phyloP scores from a whole-genome alignment of 2,797 vertebrate genomes.

The Anolis apletophallus region DNA sequence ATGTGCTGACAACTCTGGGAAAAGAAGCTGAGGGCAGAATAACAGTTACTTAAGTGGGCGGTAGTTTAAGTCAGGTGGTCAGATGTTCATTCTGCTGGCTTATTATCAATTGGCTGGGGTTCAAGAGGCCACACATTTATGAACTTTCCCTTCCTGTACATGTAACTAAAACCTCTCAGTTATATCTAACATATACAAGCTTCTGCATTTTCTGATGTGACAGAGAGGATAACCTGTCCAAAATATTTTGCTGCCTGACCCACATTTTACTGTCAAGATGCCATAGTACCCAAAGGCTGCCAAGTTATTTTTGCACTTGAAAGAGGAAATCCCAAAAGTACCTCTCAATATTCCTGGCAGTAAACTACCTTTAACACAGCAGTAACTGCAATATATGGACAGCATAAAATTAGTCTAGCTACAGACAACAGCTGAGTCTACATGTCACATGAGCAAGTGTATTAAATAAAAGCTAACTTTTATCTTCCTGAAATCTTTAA shows the following conservation, averaged over 20 bases:
- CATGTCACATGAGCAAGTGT: too few species aligned
- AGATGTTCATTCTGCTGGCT: not conserved
- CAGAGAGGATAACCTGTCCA: too few species aligned
- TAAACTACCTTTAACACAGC: not conserved
- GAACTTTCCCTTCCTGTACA: not conserved
- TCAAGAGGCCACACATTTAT: constrained; percentile 6
- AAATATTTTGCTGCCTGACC: too few species aligned
- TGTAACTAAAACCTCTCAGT: not conserved
- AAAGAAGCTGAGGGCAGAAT: constrained; percentile 34
- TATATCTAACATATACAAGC: not conserved
- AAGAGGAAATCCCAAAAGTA: too few species aligned
- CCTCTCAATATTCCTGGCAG: too few species aligned
- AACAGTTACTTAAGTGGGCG: constrained; percentile 25
- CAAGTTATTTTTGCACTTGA: too few species aligned
- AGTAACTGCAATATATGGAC: not conserved
- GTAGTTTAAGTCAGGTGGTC: not conserved
- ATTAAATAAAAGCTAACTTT: not conserved
- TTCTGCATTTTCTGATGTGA: not conserved
- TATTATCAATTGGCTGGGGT: not conserved
- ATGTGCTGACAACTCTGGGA: constrained; percentile 43
- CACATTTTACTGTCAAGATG: too few species aligned
- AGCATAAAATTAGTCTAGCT: not conserved
- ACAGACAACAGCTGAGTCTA: not conserved
- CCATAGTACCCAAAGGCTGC: too few species aligned
- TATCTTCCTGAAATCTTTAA: not conserved